These are phyloP conservation scores for Phrynosoma blainvillii DNA, from an alignment of 2,113 vertebrate genomes.

Conservation along the genomic window DNA sequence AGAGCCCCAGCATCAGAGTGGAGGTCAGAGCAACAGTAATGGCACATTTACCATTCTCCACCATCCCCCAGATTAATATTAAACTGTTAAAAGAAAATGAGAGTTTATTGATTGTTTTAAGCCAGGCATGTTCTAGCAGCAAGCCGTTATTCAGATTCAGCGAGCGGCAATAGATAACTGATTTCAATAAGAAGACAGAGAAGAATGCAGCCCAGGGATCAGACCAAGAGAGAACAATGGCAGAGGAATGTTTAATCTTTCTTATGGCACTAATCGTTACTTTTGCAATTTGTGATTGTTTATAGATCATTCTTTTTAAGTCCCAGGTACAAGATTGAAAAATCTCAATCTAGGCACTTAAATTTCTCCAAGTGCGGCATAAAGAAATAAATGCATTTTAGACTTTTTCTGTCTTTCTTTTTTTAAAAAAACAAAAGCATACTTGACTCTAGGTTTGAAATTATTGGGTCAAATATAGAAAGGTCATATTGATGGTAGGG, in stretches of 20 bases:
- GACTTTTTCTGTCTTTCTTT: constrained; percentile 55
- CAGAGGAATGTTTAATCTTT: constrained; percentile 88
- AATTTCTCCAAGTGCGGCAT: constrained; percentile 70
- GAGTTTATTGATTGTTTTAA: constrained; percentile 95
- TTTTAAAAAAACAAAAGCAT: constrained; percentile 53
- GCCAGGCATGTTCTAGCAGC: constrained; percentile 86
- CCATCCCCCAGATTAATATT: constrained; percentile 91
- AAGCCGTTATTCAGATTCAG: constrained; percentile 89
- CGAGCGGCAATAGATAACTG: constrained; percentile 88
- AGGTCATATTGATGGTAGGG: constrained; percentile 47
- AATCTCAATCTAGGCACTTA: constrained; percentile 80
- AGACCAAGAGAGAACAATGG: constrained; percentile 83
- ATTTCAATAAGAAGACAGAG: constrained; percentile 90
- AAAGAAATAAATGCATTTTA: constrained; percentile 71
- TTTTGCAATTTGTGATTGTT: constrained; percentile 88
- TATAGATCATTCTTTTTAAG: constrained; percentile 88
- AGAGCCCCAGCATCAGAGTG: constrained; percentile 78
- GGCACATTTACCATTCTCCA: constrained; percentile 84
- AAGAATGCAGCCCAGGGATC: constrained; percentile 78
- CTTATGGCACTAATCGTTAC: constrained; percentile 87
- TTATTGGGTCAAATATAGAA: constrained; percentile 62
- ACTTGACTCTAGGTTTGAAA: constrained; percentile 52
- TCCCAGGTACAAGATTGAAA: constrained; percentile 81
- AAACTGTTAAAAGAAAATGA: constrained; percentile 95
- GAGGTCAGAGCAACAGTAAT: constrained; percentile 83